Conservation (phyloP, 2,113 vertebrate genomes). For the Baryphthengus martii region DNA sequence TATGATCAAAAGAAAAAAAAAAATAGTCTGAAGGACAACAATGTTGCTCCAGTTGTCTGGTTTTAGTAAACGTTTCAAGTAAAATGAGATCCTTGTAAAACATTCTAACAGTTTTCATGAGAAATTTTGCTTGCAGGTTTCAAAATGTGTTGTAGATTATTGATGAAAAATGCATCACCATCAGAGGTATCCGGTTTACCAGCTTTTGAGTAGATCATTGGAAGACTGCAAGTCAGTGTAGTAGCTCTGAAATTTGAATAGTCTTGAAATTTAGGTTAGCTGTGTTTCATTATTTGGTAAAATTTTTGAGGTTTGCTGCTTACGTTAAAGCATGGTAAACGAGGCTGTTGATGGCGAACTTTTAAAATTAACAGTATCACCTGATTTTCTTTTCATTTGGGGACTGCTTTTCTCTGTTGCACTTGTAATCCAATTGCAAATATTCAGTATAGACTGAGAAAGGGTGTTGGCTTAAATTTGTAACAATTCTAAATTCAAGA, state of each 20-base stretch:
- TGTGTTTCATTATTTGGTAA: background rate
- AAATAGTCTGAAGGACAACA: background rate
- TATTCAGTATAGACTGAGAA: background rate
- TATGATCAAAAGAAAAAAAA: background rate
- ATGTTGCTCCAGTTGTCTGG: background rate
- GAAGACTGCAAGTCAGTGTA: background rate
- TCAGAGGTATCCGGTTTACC: background rate
- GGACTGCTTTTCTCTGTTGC: background rate
- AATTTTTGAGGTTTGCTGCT: background rate
- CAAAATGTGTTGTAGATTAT: background rate
- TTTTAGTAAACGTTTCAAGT: background rate
- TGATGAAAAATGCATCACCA: background rate
- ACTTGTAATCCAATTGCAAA: accelerated
- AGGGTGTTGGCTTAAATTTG: background rate
- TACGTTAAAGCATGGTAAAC: background rate
- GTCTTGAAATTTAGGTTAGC: background rate
- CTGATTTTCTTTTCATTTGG: background rate
- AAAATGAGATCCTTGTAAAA: background rate
- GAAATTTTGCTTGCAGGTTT: background rate
- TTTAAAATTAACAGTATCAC: accelerated
- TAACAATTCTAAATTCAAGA: background rate
- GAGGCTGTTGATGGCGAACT: background rate
- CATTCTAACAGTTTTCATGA: background rate
- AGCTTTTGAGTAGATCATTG: background rate
- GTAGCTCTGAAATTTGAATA: background rate